Evolutionary conservation across 2,888 invertebrate genomes (phyloP).

Genomic region (Oligia latruncula): DNA sequence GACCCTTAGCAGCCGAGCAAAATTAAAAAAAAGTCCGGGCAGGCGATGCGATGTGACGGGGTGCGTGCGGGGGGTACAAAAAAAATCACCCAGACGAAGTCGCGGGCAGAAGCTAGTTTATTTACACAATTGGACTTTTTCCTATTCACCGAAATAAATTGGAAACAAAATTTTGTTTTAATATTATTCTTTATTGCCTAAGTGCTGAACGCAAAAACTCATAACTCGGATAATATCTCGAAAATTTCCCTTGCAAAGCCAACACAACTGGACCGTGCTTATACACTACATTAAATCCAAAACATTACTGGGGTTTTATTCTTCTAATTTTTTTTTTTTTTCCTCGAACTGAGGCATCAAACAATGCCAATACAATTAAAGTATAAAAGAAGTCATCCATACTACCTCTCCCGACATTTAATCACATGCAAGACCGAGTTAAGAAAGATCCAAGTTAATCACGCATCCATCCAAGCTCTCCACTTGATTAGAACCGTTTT

Average conservation of each 20-base stretch:
- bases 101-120: too few relatives aligned
- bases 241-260: not conserved
- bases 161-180: not conserved
- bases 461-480: slow-evolving; percentile 50
- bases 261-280: not conserved
- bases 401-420: slow-evolving; percentile 19
- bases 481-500: slow-evolving; percentile 53
- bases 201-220: not conserved
- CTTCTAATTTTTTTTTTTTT: not conserved
- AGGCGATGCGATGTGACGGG: too few relatives aligned
- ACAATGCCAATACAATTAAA: slow-evolving; percentile 42
- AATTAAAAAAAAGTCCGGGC: too few relatives aligned
- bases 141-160: not conserved
- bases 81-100: too few relatives aligned
- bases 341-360: slow-evolving; percentile 3
- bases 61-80: too few relatives aligned
- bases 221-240: not conserved
- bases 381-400: slow-evolving; percentile 11
- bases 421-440: slow-evolving; percentile 47
- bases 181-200: not conserved
- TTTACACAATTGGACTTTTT: not conserved
- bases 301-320: not conserved
- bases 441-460: slow-evolving; percentile 44
- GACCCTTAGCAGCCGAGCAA: too few relatives aligned
- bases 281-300: not conserved